A percentile compares a stretch with the other conserved stretches of the same genome.
phyloP scores from a whole-genome alignment of 2,888 invertebrate genomes.

The Portevinia maculata region DNA sequence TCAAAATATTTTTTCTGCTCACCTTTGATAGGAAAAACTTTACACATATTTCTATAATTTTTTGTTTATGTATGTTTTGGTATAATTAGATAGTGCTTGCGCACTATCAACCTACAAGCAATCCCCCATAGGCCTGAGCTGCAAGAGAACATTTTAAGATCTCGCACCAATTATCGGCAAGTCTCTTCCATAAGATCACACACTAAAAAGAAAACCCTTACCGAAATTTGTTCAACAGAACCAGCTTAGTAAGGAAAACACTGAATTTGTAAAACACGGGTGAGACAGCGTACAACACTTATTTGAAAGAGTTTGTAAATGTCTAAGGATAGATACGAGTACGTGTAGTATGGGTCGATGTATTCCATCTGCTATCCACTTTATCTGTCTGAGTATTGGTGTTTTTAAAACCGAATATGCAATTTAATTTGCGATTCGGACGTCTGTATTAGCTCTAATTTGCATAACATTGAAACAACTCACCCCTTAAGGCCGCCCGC shows the following conservation, averaged over 20 bases:
- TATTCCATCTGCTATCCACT: constrained; percentile 59
- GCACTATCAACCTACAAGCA: constrained; percentile 3
- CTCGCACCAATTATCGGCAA: neutral
- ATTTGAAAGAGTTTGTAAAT: constrained; percentile 52
- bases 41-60: neutral
- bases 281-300: constrained; percentile 14
- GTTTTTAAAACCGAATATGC: constrained; percentile 75
- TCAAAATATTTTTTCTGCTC: no score
- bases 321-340: constrained; percentile 32
- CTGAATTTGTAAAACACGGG: constrained; percentile 3
- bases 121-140: constrained; percentile 5
- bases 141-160: constrained; percentile 36
- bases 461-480: constrained; percentile 77
- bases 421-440: constrained; percentile 77
- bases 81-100: constrained; percentile 21
- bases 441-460: constrained; percentile 77
- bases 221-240: constrained; percentile 43
- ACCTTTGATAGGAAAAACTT: no score
- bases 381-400: constrained; percentile 55
- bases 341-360: constrained; percentile 22
- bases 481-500: constrained; percentile 53
- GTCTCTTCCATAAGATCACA: constrained; percentile 2
- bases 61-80: constrained; percentile 1
- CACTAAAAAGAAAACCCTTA: neutral
- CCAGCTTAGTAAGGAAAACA: constrained; percentile 31